These are phyloP conservation scores for Jaculus jaculus DNA, from an alignment of 2,113 vertebrate species.

Conservation along the genomic window DNA sequence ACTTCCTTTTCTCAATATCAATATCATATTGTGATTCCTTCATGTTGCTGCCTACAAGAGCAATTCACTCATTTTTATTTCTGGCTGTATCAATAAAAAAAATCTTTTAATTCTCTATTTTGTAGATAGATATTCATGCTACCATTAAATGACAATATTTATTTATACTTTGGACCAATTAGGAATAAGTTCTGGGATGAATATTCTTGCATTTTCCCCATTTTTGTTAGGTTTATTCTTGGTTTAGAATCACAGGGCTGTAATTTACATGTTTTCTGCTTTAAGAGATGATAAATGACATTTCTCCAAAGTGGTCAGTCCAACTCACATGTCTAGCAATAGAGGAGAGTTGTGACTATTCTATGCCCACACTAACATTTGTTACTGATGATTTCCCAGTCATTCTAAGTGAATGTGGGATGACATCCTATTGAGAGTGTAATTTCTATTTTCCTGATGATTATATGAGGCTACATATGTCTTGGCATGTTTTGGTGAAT, in stretches of 20 bases:
- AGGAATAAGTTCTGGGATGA: background rate
- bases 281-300: background rate
- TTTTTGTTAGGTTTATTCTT: background rate
- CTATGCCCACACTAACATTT: background rate
- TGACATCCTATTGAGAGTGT: background rate
- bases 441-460: background rate
- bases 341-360: background rate
- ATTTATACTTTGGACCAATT: background rate
- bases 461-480: background rate
- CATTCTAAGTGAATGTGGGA: background rate
- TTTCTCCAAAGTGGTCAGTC: background rate
- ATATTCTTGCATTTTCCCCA: background rate
- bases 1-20: background rate
- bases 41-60: background rate
- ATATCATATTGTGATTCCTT: background rate
- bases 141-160: background rate
- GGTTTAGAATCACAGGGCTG: background rate
- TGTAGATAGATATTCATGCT: background rate
- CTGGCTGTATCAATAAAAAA: background rate
- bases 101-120: background rate
- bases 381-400: background rate
- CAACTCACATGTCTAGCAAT: background rate
- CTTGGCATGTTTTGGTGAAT: background rate
- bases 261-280: background rate
- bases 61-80: slow-evolving; percentile 6